These are phyloP conservation scores for Xiphophorus hellerii DNA, from an alignment of 2,113 vertebrate species.

Conservation along the genomic window DNA sequence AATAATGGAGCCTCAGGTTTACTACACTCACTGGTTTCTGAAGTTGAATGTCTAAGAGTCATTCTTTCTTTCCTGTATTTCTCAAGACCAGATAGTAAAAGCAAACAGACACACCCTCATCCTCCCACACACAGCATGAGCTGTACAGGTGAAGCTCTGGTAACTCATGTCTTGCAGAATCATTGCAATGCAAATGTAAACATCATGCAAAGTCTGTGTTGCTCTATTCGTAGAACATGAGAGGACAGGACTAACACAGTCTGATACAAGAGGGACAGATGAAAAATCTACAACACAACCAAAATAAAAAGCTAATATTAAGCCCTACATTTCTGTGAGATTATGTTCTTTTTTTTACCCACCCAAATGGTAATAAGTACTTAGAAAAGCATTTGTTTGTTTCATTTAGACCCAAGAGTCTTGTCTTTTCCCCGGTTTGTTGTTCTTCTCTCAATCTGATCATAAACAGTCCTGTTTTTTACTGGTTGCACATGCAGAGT, in stretches of 20 bases:
- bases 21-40: background rate
- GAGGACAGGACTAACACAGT: too few species aligned
- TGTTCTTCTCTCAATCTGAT: too few species aligned
- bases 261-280: background rate
- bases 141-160: background rate
- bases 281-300: background rate
- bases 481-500: background rate
- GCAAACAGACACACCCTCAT: conserved; percentile 28
- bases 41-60: background rate
- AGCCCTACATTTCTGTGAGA: background rate
- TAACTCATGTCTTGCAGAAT: background rate
- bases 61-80: background rate
- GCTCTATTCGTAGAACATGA: background rate
- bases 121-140: background rate
- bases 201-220: background rate
- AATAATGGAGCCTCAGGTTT: background rate
- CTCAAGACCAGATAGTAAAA: background rate
- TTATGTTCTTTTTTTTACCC: background rate
- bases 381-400: background rate
- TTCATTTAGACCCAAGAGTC: background rate
- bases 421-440: background rate
- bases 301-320: background rate
- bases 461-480: background rate
- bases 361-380: background rate
- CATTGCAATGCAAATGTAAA: conserved; percentile 24